Base-by-base conservation (phyloP, 2,797 vertebrate species). In the Anisognathus igniventris region DNA sequence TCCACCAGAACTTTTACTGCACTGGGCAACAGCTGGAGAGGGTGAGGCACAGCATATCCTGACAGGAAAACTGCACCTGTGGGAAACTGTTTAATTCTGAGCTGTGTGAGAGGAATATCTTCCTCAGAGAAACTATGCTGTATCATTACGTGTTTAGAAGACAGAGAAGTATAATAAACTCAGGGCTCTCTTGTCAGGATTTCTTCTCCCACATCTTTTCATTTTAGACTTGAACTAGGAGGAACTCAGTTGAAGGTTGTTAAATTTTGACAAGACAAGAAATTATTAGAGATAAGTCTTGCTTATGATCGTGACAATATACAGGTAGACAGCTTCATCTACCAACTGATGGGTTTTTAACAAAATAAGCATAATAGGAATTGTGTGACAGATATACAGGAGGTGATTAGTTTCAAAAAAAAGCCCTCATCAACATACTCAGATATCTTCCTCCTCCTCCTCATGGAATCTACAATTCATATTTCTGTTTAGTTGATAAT, bases 401-500 rank as follows among this genome's bases (percentile, higher is more conserved):
- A 82, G 54, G 19, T 62, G 42, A 88, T 60, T n/a, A 42, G 47
- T 64, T 73, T 21, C 0, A 50, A 64, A 62, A 81, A 77, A 70
- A 70, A 61, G 24, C 1, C 2, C 14, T 19, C 42, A 54, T 66
- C 67, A 80, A 37, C 64, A 68, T 68, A 71, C 9, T 47, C 44
- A 27, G 42, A 89, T 74, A 94, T 79, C 71, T 77, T 87, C 75
- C 58, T 92, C 51, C 58, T 92, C 51, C 77, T 89, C 64, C 74
- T 84, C 40, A 14, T 31, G 33, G 66, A 88, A 91, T 90, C 76
- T 94, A 73, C 58, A 73, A 60, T 88, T 88, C 44, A 61, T 80
- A 94, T 88, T 80, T 88, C 82, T 78, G 27, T 95, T 92, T 93
- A 88, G 80, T 35, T 95, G 60, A 71, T 74, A 86, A 93, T 89